These are phyloP conservation scores for Laterallus jamaicensis DNA, from an alignment of 2,113 vertebrate genomes.

Conservation along the genomic window DNA sequence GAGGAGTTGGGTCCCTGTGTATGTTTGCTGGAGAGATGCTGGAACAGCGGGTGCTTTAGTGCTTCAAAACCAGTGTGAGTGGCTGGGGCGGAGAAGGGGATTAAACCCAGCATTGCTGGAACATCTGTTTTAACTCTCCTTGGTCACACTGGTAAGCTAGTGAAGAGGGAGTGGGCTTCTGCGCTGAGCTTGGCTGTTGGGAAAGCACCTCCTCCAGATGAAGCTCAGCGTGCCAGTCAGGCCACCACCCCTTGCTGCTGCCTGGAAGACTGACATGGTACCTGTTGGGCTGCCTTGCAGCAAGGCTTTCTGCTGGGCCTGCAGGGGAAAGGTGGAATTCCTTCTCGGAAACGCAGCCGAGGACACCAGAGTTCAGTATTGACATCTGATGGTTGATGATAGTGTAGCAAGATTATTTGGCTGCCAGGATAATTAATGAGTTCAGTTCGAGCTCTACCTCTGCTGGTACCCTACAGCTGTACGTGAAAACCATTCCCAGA, in stretches of 20 bases:
- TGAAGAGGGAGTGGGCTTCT: not conserved
- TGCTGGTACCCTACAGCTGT: not conserved
- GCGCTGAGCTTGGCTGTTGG: not conserved
- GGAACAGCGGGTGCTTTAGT: not conserved
- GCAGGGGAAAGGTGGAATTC: not conserved
- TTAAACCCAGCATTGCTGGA: not conserved
- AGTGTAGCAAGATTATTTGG: not conserved
- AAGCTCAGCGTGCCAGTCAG: not conserved
- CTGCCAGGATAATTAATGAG: not conserved
- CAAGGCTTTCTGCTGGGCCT: not conserved
- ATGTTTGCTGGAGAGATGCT: not conserved
- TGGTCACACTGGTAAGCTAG: not conserved
- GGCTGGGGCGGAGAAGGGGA: not conserved
- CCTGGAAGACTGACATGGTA: not conserved
- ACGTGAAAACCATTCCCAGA: not conserved
- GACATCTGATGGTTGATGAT: not conserved
- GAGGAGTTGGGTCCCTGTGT: not conserved
- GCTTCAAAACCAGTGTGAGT: not conserved
- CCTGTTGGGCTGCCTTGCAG: not conserved
- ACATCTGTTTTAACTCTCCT: not conserved
- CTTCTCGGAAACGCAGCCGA: not conserved
- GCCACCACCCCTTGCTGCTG: accelerated
- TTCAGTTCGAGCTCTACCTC: not conserved
- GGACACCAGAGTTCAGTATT: not conserved
- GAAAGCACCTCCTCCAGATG: not conserved